Evolutionary conservation across 2,113 vertebrate species (phyloP).

Genomic region (Peromyscus maniculatus): DNA sequence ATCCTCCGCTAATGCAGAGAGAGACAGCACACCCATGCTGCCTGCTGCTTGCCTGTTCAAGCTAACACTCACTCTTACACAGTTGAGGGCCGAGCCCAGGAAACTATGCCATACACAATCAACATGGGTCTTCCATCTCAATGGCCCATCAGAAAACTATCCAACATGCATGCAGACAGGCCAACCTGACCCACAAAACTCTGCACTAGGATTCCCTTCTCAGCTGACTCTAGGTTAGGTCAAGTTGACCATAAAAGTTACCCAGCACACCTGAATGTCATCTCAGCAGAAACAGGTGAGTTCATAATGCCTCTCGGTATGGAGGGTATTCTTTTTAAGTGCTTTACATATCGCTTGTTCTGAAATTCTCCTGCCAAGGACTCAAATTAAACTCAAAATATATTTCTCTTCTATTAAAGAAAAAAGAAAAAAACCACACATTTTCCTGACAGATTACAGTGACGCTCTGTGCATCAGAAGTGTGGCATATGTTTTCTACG

Average conservation of each 20-base stretch:
- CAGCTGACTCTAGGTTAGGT: background rate
- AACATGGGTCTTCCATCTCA: background rate
- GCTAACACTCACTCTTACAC: too few relatives aligned
- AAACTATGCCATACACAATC: background rate
- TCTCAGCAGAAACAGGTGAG: background rate
- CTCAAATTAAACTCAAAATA: slow-evolving; percentile 4
- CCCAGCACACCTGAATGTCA: background rate
- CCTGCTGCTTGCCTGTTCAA: too few relatives aligned
- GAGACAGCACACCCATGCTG: background rate
- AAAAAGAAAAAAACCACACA: background rate
- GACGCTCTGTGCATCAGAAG: background rate
- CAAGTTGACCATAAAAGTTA: background rate
- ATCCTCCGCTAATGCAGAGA: background rate
- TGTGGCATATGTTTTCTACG: background rate
- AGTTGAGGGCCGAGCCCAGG: background rate
- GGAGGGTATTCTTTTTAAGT: background rate
- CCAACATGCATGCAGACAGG: background rate
- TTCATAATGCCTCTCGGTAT: background rate
- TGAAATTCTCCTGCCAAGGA: background rate
- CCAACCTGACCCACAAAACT: background rate
- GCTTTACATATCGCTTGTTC: background rate
- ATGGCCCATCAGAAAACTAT: too few relatives aligned
- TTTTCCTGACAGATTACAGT: background rate
- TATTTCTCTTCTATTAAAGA: slow-evolving; percentile 6
- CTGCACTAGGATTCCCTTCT: background rate